Evolutionary conservation across 2,888 invertebrate species (phyloP), one percentile per base, ranked within the genome.

Genomic region (Tetragonisca angustula): DNA sequence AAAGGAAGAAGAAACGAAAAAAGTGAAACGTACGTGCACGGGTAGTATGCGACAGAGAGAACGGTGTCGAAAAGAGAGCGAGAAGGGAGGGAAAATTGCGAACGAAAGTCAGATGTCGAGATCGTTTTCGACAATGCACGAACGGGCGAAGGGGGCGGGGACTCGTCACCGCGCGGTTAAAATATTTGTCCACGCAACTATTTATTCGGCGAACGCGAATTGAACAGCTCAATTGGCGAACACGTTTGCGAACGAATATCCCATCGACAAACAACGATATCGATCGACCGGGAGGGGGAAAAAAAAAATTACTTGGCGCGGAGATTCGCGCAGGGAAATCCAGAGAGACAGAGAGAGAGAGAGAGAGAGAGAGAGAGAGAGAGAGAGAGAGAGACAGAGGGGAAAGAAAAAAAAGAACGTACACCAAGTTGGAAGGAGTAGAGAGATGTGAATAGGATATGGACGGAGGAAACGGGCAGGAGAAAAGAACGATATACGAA

Each of bases 191-290:
- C 71, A 21, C 24, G 82, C 32, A 49, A 70, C 73, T 83, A 75
- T 84, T 84, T 82, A 78, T 79, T 68, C 78, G 82, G 32, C 49
- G 67, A 64, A 49, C 73, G 74, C 61, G 70, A 83, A 82, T 78
- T 59, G 82, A 82, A 62, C 74, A 50, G 78, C 62, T 72, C 78
- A 52, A 79, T 82, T 21, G 73, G 69, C 62, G 70, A 68, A 52
- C 59, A 11, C 62, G 81, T 81, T 73, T 61, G 69, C 69, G 56
- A 11, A 65, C 61, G 70, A 62, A 80, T 62, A 71, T 79, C 62
- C 54, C 56, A 27, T 73, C 65, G 76, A 32, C 76, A 76, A 79
- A 70, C 83, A 69, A 75, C 43, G 59, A 19, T 67, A 65, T 52
- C 59, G 70, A 68, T 19, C 67, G 36, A 27, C 49, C 19, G 11